Evolutionary conservation across 2,113 vertebrate genomes (phyloP).

Genomic region (Chaenocephalus aceratus): DNA sequence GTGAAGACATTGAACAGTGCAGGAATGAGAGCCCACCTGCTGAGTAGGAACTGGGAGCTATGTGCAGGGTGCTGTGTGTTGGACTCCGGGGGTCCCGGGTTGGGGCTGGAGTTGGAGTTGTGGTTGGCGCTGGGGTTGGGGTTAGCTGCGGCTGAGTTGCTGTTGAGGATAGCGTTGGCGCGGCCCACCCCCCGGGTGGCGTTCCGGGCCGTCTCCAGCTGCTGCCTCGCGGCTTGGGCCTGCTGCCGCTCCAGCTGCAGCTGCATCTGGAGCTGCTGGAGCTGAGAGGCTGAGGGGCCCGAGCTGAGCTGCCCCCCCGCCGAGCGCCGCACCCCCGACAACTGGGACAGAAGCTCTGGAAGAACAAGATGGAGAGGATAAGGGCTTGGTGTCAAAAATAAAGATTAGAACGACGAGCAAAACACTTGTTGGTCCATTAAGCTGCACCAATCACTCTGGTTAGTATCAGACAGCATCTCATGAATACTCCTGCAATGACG

Average conservation of each 20-base stretch:
- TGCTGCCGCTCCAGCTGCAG: slow-evolving; percentile 97
- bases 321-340: slow-evolving; percentile 97
- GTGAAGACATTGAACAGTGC: neutral
- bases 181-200: slow-evolving; percentile 91
- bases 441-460: neutral
- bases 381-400: neutral
- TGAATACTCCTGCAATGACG: neutral
- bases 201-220: slow-evolving; percentile 96
- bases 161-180: slow-evolving; percentile 91
- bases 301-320: slow-evolving; percentile 98
- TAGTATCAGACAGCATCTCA: neutral
- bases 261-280: slow-evolving; percentile 99
- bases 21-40: slow-evolving; percentile 84
- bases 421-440: neutral
- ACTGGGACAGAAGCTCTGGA: slow-evolving; percentile 97
- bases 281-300: slow-evolving; percentile 96
- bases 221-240: slow-evolving; percentile 96
- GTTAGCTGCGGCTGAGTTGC: slow-evolving; percentile 87
- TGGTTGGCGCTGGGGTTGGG: slow-evolving; percentile 89
- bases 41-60: slow-evolving; percentile 97
- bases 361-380: slow-evolving; percentile 1
- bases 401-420: neutral
- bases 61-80: slow-evolving; percentile 79
- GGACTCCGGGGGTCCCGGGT: slow-evolving; percentile 69
- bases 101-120: slow-evolving; percentile 87